Evolutionary conservation across 2,888 invertebrate genomes (phyloP), one percentile per base, ranked within the genome.

Genomic region (Scrobipalpa costella): DNA sequence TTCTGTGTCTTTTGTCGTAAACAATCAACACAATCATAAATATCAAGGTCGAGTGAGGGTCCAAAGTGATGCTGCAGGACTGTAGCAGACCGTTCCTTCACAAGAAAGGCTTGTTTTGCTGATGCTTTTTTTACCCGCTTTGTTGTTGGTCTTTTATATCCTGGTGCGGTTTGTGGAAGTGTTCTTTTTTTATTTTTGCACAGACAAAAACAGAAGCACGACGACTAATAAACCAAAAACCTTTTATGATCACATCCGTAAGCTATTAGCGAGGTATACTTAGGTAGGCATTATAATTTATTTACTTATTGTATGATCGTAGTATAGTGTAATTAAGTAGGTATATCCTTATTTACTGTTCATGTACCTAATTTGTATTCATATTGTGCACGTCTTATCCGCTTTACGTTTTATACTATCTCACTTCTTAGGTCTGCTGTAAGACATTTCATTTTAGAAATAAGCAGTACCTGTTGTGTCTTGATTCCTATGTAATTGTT

Each of bases 121-220:
- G 17, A 40, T 40, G 3, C 9, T 13, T 17, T 50, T 50, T 50
- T 50, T 50, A 50, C 50, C 19, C 6, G 15, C 9, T 49, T 49
- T 49, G 21, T 50, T 21, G 50, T 21, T 50, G 50, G 38, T 44
- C 34, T 34, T 17, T 61, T 50, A 50, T 21, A 50, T 50, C 50
- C 50, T 50, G 50, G 8, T 50, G 21, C 19, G 50, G n/a, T 44
- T 15, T 44, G 15, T 44, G 15, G 44, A 44, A 44, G 44, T 44
- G n/a, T 15, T 44, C 0, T 44, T 40, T 44, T 15, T 44, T 2
- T 27, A 27, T 11, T 13, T 13, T 40, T 40, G 13, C 44, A 44
- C n/a, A 13, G 44, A 15, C 2, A 9, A 44, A 5, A 44, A n/a
- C 8, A 44, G 9, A 27, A n/a, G n/a, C n/a, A n/a, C 9, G 38